phyloP scores from a whole-genome alignment of 1,140 invertebrate genomes.

The Nixonia krombeini region DNA sequence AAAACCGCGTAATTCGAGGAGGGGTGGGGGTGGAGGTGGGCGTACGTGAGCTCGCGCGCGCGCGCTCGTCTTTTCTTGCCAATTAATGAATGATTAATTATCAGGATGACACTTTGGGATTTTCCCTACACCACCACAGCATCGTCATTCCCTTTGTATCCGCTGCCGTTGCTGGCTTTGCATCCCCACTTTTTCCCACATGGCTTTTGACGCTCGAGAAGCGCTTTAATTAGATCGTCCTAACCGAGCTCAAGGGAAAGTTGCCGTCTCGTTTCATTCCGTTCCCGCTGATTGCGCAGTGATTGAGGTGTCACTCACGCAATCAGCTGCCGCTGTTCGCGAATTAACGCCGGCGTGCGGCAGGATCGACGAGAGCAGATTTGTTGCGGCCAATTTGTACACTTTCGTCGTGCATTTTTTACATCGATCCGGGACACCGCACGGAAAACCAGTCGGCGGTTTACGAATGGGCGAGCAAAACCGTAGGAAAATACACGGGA shows the following conservation, averaged over 20 bases:
- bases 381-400: constrained; percentile 4
- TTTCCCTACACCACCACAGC: constrained; percentile 47
- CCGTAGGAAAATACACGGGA: too few relatives aligned
- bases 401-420: too few relatives aligned
- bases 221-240: constrained; percentile 45
- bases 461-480: too few relatives aligned
- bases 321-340: constrained; percentile 57
- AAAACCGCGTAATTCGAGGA: constrained; percentile 56
- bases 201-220: constrained; percentile 39
- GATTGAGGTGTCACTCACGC: constrained; percentile 66
- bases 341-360: constrained; percentile 61
- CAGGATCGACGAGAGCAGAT: too few relatives aligned
- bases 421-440: too few relatives aligned
- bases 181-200: not conserved
- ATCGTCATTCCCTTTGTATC: constrained; percentile 45
- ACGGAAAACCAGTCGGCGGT: too few relatives aligned
- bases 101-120: constrained; percentile 57
- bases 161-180: constrained; percentile 13
- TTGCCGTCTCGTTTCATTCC: constrained; percentile 20
- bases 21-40: not conserved
- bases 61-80: constrained; percentile 61
- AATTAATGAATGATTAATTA: constrained; percentile 68
- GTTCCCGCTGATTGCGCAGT: constrained; percentile 48
- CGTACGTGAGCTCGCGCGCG: constrained; percentile 49
- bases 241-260: constrained; percentile 38